Percentiles rank a stretch among this genome's conserved stretches.
phyloP scores from a whole-genome alignment of 1,140 invertebrate genomes.

The Diplogasteroides magnus region DNA sequence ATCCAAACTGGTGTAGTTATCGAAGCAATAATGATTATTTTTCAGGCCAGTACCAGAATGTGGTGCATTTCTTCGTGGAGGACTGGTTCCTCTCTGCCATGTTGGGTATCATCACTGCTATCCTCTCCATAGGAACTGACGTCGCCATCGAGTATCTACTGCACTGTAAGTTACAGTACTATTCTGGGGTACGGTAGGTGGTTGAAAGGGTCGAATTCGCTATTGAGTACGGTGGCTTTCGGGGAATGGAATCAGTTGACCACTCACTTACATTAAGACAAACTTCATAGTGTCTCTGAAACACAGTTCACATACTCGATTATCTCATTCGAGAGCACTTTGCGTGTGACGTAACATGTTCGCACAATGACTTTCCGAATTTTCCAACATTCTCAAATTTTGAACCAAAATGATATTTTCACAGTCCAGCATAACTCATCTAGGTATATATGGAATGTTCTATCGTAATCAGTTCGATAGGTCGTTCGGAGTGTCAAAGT shows the following conservation, averaged over 20 bases:
- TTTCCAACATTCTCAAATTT: background rate
- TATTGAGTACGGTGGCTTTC: background rate
- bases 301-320: background rate
- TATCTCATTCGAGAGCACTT: background rate
- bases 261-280: background rate
- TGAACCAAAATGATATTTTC: background rate
- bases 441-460: background rate
- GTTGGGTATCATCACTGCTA: constrained; percentile 32
- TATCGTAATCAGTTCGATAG: background rate
- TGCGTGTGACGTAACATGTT: background rate
- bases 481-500: too few relatives aligned
- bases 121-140: constrained; percentile 33
- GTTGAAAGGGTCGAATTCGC: background rate
- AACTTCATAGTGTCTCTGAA: background rate
- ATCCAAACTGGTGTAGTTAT: constrained; percentile 10
- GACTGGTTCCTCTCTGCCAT: constrained; percentile 33
- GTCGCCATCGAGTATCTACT: constrained; percentile 33
- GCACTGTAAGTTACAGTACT: constrained; percentile 26
- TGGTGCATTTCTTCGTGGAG: constrained; percentile 37
- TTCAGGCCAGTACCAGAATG: constrained; percentile 33
- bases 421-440: background rate
- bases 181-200: background rate
- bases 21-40: constrained; percentile 9
- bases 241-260: background rate
- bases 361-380: background rate